A percentile compares a stretch with the other conserved stretches of the same genome.
phyloP scores from a whole-genome alignment of 1,140 invertebrate species.

The Chelonus insularis region DNA sequence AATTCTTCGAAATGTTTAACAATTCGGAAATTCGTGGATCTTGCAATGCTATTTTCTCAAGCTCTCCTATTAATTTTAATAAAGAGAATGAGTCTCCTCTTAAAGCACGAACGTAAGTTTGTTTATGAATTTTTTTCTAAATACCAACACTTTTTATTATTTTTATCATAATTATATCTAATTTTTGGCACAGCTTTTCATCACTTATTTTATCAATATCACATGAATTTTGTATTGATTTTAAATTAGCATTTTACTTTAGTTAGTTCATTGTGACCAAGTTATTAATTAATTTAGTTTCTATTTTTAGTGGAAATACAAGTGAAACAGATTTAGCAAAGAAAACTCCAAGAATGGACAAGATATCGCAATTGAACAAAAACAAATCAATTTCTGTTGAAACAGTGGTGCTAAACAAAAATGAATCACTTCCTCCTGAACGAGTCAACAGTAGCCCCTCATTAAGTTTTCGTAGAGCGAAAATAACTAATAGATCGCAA shows the following conservation, averaged over 20 bases:
- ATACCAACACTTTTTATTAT: too few species aligned
- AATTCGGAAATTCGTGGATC: constrained; percentile 34
- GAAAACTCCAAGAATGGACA: not conserved
- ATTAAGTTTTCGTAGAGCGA: constrained; percentile 25
- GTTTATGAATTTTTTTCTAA: too few species aligned
- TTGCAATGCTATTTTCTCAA: constrained; percentile 49
- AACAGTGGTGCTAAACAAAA: constrained; percentile 1
- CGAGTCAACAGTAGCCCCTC: not conserved
- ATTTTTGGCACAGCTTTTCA: too few species aligned
- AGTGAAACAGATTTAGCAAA: constrained; percentile 19
- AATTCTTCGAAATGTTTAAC: constrained; percentile 6
- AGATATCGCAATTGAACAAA: constrained; percentile 15
- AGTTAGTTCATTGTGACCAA: too few species aligned
- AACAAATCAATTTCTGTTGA: constrained; percentile 15
- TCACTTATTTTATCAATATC: too few species aligned
- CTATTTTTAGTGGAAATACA: constrained; percentile 8
- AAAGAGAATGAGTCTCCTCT: constrained; percentile 39
- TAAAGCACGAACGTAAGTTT: constrained; percentile 36
- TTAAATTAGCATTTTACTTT: too few species aligned
- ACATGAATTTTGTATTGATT: too few species aligned
- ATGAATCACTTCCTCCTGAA: not conserved
- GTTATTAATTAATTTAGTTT: too few species aligned
- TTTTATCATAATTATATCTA: too few species aligned
- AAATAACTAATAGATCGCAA: constrained; percentile 32
- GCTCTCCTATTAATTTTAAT: constrained; percentile 38